Evolutionary conservation across 2,797 vertebrate species (phyloP), one percentile per base, ranked within the genome.

Genomic region (Periophthalmus magnuspinnatus): DNA sequence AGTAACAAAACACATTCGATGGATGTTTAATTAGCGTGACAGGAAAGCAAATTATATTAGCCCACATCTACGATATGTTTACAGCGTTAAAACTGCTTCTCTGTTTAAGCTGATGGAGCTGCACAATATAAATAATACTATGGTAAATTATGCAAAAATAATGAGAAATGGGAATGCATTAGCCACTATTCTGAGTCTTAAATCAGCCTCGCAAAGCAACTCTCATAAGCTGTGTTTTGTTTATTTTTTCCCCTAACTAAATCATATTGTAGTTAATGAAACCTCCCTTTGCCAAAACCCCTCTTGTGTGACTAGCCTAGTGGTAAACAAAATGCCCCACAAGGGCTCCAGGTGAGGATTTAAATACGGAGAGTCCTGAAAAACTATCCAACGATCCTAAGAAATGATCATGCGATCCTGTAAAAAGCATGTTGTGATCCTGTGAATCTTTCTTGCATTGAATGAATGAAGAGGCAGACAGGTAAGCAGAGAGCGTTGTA

Each of bases 231-330:
- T 54, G 70, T 58, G 33, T 62, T 34, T 78, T 71, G 71, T 72
- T 80, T 19, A n/a, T n/a, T 50, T 50, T 33, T 16, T 38, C 13
- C 21, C 21, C 66, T 65, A 74, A 71, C 70, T 69, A 80, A 83
- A 85, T 81, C 5, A 1, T 54, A 77, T 81, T 79, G 34, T 52
- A 76, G 62, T 84, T 83, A 82, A 82, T 85, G 67, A 85, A 81
- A 80, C 71, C 60, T 76, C 87, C 76, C 76, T 76, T 62, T 74
- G 78, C 76, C 67, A 82, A 75, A 81, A 76, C 54, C 64, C 68
- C 71, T 76, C 9, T 11, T 76, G 57, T 65, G 59, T 65, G 59
- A 71, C 24, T 24, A 32, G 45, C 61, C 66, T 52, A 72, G 28
- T 54, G 34, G 60, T 34, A 52, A 45, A 41, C 65, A 41, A 33